Conservation (phyloP, 2,888 invertebrate genomes). For the Caenorhabditis sulstoni region DNA sequence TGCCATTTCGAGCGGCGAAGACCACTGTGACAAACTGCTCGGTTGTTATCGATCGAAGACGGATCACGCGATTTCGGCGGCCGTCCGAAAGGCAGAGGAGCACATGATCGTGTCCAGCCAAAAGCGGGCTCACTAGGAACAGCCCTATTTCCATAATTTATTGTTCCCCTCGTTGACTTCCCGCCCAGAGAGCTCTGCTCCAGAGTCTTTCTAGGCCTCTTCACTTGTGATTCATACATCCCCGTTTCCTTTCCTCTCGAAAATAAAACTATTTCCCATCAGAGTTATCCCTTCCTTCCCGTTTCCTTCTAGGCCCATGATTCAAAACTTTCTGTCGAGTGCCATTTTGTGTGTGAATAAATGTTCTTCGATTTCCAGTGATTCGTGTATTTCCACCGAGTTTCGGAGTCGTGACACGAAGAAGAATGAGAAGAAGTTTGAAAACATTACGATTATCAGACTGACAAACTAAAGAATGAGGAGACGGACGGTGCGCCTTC, state of each 20-base stretch:
- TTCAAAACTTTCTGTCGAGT: conserved; percentile 13
- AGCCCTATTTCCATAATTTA: conserved; percentile 20
- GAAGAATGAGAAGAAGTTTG: conserved; percentile 32
- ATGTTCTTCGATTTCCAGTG: background rate
- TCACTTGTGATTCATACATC: background rate
- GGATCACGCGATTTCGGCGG: conserved; percentile 76
- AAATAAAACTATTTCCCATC: too few relatives aligned
- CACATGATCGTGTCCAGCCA: conserved; percentile 69
- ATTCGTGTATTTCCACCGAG: background rate
- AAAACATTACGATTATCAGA: conserved; percentile 46
- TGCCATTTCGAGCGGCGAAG: conserved; percentile 74
- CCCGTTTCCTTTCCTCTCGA: background rate
- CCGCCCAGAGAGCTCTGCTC: too few relatives aligned
- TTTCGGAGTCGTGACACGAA: conserved; percentile 6
- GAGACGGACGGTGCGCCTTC: conserved; percentile 1
- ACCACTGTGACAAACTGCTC: conserved; percentile 78
- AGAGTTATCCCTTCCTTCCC: background rate
- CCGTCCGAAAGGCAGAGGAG: conserved; percentile 79
- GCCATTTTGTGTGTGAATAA: conserved; percentile 7
- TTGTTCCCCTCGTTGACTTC: too few relatives aligned
- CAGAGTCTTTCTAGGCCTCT: too few relatives aligned
- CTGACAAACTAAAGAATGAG: conserved; percentile 52
- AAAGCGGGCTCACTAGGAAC: conserved; percentile 55
- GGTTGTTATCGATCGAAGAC: conserved; percentile 79
- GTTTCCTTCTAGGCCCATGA: conserved; percentile 24